Percentiles rank a stretch among this genome's conserved stretches.
Evolutionary conservation across 2,888 invertebrate genomes (phyloP).

Genomic region (Drosophila nr. fundita): DNA sequence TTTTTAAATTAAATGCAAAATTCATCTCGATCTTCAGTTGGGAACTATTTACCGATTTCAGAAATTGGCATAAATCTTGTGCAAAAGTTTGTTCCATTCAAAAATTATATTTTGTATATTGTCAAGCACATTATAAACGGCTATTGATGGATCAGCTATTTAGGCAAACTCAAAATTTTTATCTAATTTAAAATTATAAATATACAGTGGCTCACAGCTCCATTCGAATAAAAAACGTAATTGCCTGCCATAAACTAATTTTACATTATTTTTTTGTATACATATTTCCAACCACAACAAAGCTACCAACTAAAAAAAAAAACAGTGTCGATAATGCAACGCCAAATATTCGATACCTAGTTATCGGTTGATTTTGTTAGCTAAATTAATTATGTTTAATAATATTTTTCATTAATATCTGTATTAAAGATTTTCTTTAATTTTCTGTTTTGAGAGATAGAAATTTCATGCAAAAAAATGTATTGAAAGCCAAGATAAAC

Average conservation of each 20-base stretch:
- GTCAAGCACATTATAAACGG: neutral
- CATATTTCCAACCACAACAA: no score
- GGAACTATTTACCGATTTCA: neutral
- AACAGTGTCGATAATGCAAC: no score
- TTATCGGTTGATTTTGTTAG: no score
- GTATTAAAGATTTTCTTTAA: neutral
- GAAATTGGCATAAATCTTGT: neutral
- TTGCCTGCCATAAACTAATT: no score
- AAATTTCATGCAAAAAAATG: neutral
- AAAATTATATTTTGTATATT: neutral
- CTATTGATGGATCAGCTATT: neutral
- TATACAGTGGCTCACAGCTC: no score
- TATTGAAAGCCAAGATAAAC: neutral
- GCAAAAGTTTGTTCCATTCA: neutral
- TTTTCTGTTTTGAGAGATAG: neutral
- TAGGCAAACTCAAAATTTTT: neutral
- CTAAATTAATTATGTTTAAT: neutral
- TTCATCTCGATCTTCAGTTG: neutral
- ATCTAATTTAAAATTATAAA: neutral
- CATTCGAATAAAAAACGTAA: no score
- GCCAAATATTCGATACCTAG: no score
- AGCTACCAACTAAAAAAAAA: no score
- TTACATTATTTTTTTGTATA: no score
- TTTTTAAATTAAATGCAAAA: constrained; percentile 25
- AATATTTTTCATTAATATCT: neutral